These are phyloP conservation scores for Neodiprion fabricii DNA, from an alignment of 1,140 invertebrate species.

Conservation along the genomic window DNA sequence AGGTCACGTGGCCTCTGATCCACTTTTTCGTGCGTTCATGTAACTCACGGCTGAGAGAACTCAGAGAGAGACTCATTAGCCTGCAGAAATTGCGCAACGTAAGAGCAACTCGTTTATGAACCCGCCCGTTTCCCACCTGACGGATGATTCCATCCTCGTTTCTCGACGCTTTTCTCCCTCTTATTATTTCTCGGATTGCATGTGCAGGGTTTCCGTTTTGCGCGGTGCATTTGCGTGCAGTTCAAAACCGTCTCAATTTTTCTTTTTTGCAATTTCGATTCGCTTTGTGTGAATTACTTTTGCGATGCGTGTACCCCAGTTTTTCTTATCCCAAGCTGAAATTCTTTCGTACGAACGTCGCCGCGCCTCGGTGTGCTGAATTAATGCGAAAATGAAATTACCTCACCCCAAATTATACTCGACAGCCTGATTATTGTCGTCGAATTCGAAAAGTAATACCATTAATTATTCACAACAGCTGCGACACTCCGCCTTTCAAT, in stretches of 20 bases:
- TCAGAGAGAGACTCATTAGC: background rate
- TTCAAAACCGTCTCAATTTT: too few relatives aligned
- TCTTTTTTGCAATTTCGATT: too few relatives aligned
- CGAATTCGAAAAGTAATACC: too few relatives aligned
- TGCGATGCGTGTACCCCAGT: background rate
- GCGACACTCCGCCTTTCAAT: too few relatives aligned
- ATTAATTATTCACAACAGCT: too few relatives aligned
- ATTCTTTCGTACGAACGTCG: too few relatives aligned
- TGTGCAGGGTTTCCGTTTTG: too few relatives aligned
- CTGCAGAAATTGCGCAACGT: background rate
- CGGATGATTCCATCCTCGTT: background rate
- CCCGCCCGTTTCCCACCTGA: background rate
- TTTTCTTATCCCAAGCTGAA: background rate
- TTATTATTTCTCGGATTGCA: background rate
- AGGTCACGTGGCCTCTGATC: constrained; percentile 21
- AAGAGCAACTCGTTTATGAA: background rate
- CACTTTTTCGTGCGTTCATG: constrained; percentile 19
- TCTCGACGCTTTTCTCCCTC: background rate
- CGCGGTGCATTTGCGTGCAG: too few relatives aligned
- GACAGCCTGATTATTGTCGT: too few relatives aligned
- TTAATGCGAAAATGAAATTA: too few relatives aligned
- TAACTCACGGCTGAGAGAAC: background rate
- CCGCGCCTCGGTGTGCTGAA: too few relatives aligned
- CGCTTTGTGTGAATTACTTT: background rate
- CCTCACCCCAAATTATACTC: too few relatives aligned